Evolutionary conservation across 2,888 invertebrate species (phyloP).

Genomic region (Pemphredon lugubris): DNA sequence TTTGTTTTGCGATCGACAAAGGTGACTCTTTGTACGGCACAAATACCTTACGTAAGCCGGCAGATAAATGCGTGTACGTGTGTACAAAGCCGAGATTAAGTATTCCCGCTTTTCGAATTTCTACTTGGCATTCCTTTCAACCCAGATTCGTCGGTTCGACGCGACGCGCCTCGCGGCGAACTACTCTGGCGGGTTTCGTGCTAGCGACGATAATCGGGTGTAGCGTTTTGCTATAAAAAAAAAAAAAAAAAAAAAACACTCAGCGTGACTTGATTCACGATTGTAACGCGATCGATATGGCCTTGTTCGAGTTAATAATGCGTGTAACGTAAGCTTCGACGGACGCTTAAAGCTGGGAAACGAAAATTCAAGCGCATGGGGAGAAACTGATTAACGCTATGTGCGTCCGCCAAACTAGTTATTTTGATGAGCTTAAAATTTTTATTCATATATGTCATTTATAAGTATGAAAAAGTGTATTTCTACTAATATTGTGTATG

Average conservation of each 20-base stretch:
- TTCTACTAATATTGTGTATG: too few relatives aligned
- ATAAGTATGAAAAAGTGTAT: too few relatives aligned
- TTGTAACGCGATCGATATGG: slow-evolving; percentile 2
- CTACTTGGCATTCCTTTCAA: slow-evolving; percentile 37
- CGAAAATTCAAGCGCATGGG: too few relatives aligned
- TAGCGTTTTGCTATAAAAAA: too few relatives aligned
- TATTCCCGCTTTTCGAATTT: slow-evolving; percentile 66
- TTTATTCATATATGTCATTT: too few relatives aligned
- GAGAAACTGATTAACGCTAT: too few relatives aligned
- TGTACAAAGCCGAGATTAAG: slow-evolving; percentile 70
- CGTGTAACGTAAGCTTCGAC: neutral
- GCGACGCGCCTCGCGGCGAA: neutral
- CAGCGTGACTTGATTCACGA: neutral
- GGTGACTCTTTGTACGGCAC: slow-evolving; percentile 79
- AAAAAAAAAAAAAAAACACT: neutral
- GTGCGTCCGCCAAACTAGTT: too few relatives aligned
- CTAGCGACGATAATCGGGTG: too few relatives aligned
- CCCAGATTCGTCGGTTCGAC: neutral
- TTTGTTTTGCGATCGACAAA: slow-evolving; percentile 80
- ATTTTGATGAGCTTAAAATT: too few relatives aligned
- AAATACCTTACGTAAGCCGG: slow-evolving; percentile 79
- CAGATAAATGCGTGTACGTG: slow-evolving; percentile 77
- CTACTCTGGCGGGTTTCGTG: too few relatives aligned
- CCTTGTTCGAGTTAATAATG: neutral
- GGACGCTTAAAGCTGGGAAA: neutral